These are phyloP conservation scores for Procambarus virginalis DNA, from an alignment of 1,140 invertebrate genomes.

Conservation along the genomic window DNA sequence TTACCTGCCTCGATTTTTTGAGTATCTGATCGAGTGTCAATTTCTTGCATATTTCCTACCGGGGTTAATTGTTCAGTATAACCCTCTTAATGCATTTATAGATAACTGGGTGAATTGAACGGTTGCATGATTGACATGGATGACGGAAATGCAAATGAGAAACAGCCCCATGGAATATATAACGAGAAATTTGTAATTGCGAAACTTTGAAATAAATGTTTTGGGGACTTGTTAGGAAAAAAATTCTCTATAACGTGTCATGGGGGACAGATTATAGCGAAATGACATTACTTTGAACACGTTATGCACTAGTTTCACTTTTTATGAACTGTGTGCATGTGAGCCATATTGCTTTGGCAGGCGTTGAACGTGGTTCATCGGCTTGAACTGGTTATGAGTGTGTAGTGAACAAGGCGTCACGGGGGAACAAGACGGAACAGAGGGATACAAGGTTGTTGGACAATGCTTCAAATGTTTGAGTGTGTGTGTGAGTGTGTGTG, in stretches of 20 bases:
- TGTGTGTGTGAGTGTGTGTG: too few species aligned
- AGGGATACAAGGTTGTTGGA: too few species aligned
- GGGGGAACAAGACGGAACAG: neutral
- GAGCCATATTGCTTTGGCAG: neutral
- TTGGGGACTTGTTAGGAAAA: neutral
- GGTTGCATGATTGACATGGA: neutral
- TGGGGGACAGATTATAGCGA: neutral
- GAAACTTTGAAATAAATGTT: conserved; percentile 17
- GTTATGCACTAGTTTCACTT: neutral
- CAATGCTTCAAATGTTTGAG: too few species aligned
- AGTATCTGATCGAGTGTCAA: neutral
- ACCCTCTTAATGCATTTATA: conserved; percentile 3
- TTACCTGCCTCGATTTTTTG: too few species aligned
- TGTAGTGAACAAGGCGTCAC: too few species aligned
- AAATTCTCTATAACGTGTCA: neutral
- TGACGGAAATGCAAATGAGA: conserved; percentile 10
- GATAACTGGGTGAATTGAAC: conserved; percentile 5
- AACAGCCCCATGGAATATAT: neutral
- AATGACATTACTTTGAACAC: conserved; percentile 1
- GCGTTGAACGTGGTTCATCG: neutral
- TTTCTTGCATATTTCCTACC: neutral
- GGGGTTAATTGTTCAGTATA: neutral
- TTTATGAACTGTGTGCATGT: neutral
- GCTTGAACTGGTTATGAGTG: neutral
- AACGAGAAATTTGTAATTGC: conserved; percentile 8